phyloP scores from a whole-genome alignment of 2,888 invertebrate species.

The Thumatha senex region DNA sequence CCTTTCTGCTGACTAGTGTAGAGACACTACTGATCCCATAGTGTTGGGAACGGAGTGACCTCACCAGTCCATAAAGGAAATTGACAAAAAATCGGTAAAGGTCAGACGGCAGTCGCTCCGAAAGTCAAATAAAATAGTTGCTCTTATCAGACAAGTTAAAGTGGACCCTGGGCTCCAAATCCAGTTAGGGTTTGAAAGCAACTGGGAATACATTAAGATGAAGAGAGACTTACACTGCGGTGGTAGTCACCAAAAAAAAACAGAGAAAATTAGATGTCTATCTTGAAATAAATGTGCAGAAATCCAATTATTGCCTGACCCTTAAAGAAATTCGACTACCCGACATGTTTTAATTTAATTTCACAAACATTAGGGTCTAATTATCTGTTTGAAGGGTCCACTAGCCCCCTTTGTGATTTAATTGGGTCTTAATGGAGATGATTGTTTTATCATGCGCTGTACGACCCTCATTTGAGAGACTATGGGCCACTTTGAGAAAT shows the following conservation, averaged over 20 bases:
- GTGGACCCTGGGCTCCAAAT: too few species aligned
- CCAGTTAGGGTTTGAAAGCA: too few species aligned
- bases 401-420: slow-evolving; percentile 34
- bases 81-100: too few species aligned
- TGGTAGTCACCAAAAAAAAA: slow-evolving; percentile 28
- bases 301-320: slow-evolving; percentile 52
- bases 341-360: slow-evolving; percentile 48
- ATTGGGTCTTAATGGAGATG: slow-evolving; percentile 26
- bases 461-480: slow-evolving; percentile 16
- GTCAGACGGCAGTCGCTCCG: too few species aligned
- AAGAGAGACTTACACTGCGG: slow-evolving; percentile 12
- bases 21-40: too few species aligned
- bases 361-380: slow-evolving; percentile 31
- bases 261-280: slow-evolving; percentile 45
- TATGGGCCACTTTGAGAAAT: slow-evolving; percentile 11
- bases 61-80: too few species aligned
- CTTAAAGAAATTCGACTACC: slow-evolving; percentile 42
- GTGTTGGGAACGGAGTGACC: too few species aligned
- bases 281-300: slow-evolving; percentile 64
- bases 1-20: too few species aligned
- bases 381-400: slow-evolving; percentile 22
- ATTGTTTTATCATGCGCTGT: slow-evolving; percentile 27
- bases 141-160: too few species aligned
- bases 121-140: too few species aligned
- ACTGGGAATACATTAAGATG: neutral